Evolutionary conservation across 2,797 vertebrate species (phyloP).

Genomic region (Ctenopoma multispine): DNA sequence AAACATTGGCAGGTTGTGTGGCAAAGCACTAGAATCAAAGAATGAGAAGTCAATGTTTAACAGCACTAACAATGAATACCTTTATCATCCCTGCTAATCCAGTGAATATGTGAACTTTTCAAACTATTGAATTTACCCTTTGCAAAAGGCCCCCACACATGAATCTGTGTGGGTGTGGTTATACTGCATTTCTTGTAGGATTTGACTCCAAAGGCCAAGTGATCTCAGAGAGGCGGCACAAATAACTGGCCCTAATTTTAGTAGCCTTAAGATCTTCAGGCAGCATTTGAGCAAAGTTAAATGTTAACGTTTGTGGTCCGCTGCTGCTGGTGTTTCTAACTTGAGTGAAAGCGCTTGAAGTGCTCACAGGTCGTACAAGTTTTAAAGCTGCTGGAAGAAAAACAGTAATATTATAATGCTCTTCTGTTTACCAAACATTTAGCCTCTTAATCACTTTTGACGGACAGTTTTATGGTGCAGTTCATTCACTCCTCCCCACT

Average conservation of each 20-base stretch:
- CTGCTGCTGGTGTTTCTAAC: not conserved
- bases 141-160: slow-evolving; percentile 20
- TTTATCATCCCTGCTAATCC: not conserved
- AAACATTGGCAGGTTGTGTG: not conserved
- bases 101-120: not conserved
- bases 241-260: slow-evolving; percentile 15
- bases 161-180: slow-evolving; percentile 59
- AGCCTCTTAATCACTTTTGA: slow-evolving; percentile 22
- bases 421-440: not conserved
- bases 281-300: not conserved
- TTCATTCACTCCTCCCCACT: slow-evolving; percentile 29
- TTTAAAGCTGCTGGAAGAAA: not conserved
- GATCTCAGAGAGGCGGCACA: slow-evolving; percentile 21
- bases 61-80: not conserved
- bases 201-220: slow-evolving; percentile 12
- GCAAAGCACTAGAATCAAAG: not conserved
- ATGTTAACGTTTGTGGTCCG: no score
- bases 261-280: not conserved
- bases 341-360: not conserved
- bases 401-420: not conserved
- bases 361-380: not conserved
- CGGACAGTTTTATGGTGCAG: slow-evolving; percentile 32
- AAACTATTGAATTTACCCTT: not conserved
- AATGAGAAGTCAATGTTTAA: slow-evolving; percentile 24
- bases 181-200: slow-evolving; percentile 36